Base-by-base conservation (phyloP, 2,797 vertebrate species). In the Selene dorsalis region DNA sequence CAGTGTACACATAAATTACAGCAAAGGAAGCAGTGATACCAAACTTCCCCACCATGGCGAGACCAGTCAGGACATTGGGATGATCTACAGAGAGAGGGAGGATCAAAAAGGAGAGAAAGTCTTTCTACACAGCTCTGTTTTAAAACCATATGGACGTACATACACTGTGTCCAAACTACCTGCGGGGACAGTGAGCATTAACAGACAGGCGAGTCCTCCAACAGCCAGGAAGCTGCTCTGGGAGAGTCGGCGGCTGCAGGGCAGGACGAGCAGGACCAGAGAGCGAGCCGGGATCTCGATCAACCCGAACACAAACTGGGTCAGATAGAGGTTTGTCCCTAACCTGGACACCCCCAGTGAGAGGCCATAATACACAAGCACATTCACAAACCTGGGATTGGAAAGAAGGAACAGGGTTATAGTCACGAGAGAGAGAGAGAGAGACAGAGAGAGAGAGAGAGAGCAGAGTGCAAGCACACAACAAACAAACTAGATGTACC, bases 11-110 rank as follows among this genome's bases (percentile, higher is more conserved):
- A 10, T 97, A 98, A 75, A 98, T 94, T 80, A 97, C 95, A 38
- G 96, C 95, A 89, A 98, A 98, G 0, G 97, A 97, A 0, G 96
- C 95, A 1, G 97, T 96, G 84, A 98, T 92, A 3, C 97, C 96
- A 86, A 98, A 98, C 83, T 98, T 98, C 11, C 97, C 97, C 2
- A 95, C 77, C 96, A 97, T 97, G 78, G 96, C 96, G 47, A 98
- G 91, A 73, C 72, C 89, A 28, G 88, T 84, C 64, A 87, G 67
- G 38, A 93, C 39, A 35, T 82, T 87, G 32, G 89, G 81, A 50
- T 87, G 71, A 79, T 92, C 94, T 95, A n/a, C 18, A 87, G 52
- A 55, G 5, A 55, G 4, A 72, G 9, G 26, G 38, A 28, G 41
- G n/a, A 12, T 47, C 4, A 17, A 24, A 47, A n/a, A 16, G 10